phyloP scores from a whole-genome alignment of 1,140 invertebrate genomes.

The Lepidotrigona ventralis region DNA sequence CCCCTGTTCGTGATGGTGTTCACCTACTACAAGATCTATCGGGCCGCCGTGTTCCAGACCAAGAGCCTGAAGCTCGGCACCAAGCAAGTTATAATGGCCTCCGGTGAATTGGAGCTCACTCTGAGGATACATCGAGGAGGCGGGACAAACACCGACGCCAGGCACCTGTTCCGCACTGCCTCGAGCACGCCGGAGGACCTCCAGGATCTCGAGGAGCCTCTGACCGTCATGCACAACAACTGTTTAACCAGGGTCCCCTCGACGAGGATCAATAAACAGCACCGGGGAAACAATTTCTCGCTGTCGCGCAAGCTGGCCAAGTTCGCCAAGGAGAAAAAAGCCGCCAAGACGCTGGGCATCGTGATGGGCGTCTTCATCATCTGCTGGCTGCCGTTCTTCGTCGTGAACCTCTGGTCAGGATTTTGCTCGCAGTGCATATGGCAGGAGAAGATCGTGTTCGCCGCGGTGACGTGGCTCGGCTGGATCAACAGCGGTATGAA shows the following conservation, averaged over 20 bases:
- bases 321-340: constrained; percentile 97
- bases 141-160: constrained; percentile 78
- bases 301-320: constrained; percentile 94
- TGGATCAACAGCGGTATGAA: constrained; percentile 99
- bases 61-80: constrained; percentile 92
- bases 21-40: constrained; percentile 96
- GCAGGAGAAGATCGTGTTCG: constrained; percentile 94
- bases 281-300: constrained; percentile 91
- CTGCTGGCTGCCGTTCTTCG: constrained; percentile 99
- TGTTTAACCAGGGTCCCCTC: constrained; percentile 84
- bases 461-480: constrained; percentile 98
- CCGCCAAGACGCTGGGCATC: constrained; percentile 95
- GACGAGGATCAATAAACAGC: constrained; percentile 75
- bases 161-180: constrained; percentile 80
- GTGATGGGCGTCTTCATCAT: constrained; percentile 99
- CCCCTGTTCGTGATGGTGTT: constrained; percentile 99
- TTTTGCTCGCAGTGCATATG: constrained; percentile 93
- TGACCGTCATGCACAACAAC: constrained; percentile 88
- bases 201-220: constrained; percentile 84
- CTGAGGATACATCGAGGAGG: constrained; percentile 94
- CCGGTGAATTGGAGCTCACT: constrained; percentile 91
- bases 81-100: constrained; percentile 91
- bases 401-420: constrained; percentile 95
- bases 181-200: constrained; percentile 84
- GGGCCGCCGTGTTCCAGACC: constrained; percentile 96